Percentiles rank a stretch among this genome's conserved stretches.
These are phyloP conservation scores for Riptortus pedestris DNA, from an alignment of 1,140 invertebrate species.

Conservation along the genomic window DNA sequence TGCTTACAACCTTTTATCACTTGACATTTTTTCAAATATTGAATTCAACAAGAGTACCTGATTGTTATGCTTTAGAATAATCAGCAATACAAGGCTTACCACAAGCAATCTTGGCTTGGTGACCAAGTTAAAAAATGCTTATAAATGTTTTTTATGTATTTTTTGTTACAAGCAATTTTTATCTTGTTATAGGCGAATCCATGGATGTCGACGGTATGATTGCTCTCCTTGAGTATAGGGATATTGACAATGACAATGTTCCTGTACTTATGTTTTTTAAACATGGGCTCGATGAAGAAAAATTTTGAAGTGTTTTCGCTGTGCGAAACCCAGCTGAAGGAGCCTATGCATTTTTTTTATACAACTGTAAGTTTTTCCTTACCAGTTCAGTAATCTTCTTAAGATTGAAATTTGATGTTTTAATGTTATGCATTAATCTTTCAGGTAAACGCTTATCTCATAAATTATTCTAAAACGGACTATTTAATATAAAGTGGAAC, in stretches of 20 bases:
- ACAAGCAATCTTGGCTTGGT: too few relatives aligned
- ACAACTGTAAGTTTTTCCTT: background rate
- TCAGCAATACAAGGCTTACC: too few relatives aligned
- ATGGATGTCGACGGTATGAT: slow-evolving; percentile 91
- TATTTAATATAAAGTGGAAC: background rate
- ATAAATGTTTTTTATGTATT: too few relatives aligned
- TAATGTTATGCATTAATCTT: background rate
- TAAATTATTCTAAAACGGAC: slow-evolving; percentile 11
- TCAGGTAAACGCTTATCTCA: slow-evolving; percentile 7
- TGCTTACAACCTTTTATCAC: too few relatives aligned
- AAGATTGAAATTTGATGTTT: background rate
- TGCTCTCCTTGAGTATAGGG: slow-evolving; percentile 85
- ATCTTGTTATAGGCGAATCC: slow-evolving; percentile 62
- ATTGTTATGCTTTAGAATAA: too few relatives aligned
- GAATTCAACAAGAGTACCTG: too few relatives aligned
- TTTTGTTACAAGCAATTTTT: too few relatives aligned
- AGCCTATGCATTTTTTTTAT: slow-evolving; percentile 12
- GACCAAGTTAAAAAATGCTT: too few relatives aligned
- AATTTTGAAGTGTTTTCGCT: slow-evolving; percentile 52
- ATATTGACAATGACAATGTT: slow-evolving; percentile 65
- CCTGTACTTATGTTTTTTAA: slow-evolving; percentile 93
- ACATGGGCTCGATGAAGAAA: slow-evolving; percentile 88
- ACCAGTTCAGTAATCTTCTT: background rate
- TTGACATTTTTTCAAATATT: too few relatives aligned
- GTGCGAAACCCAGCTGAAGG: background rate